Evolutionary conservation across 1,140 invertebrate genomes (phyloP).

Genomic region (Rhagoletis zephyria): DNA sequence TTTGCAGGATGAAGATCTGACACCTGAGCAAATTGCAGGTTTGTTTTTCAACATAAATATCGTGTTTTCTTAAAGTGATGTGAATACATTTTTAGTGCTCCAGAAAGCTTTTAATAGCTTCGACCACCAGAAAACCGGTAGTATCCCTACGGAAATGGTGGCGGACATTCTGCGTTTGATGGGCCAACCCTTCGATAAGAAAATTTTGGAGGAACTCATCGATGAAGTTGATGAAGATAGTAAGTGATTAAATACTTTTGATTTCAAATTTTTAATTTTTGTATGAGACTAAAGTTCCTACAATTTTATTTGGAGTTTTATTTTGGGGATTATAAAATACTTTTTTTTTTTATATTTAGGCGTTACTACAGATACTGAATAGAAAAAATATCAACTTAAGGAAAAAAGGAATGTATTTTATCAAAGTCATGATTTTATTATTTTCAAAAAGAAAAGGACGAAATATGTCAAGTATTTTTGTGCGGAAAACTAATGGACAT

Average conservation of each 20-base stretch:
- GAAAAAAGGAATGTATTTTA: no score
- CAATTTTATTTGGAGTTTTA: no score
- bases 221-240: slow-evolving; percentile 96
- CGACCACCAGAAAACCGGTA: slow-evolving; percentile 93
- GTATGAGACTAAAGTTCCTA: no score
- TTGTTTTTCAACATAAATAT: not conserved
- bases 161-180: slow-evolving; percentile 93
- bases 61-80: not conserved
- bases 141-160: slow-evolving; percentile 94
- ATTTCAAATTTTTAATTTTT: no score
- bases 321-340: no score
- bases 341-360: no score
- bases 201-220: slow-evolving; percentile 93
- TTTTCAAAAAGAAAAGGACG: no score
- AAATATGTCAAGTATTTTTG: no score
- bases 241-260: slow-evolving; percentile 75
- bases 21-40: slow-evolving; percentile 78
- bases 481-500: no score
- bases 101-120: slow-evolving; percentile 97
- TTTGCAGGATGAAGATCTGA: slow-evolving; percentile 78
- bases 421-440: no score
- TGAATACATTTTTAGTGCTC: slow-evolving; percentile 76
- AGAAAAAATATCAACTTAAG: no score
- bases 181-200: slow-evolving; percentile 96
- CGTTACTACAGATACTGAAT: no score